phyloP scores from a whole-genome alignment of 2,888 invertebrate species.

The Ectemnius cavifrons region DNA sequence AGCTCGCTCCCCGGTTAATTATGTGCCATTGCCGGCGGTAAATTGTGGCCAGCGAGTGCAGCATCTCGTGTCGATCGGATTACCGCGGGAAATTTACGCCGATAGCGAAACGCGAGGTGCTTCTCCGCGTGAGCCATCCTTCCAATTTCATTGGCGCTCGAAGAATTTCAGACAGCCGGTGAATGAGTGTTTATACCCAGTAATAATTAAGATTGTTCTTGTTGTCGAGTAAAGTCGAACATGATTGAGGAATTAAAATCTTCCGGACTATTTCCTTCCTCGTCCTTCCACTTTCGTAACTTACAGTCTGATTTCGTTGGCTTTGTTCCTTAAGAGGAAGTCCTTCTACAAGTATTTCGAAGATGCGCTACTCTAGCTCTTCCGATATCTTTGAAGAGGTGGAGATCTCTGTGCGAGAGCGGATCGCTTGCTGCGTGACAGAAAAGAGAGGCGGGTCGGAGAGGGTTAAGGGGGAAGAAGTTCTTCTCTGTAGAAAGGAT shows the following conservation, averaged over 20 bases:
- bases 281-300: background rate
- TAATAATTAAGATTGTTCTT: too few relatives aligned
- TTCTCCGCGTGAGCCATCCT: too few relatives aligned
- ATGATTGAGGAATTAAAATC: slow-evolving; percentile 51
- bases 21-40: background rate
- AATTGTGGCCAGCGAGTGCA: slow-evolving; percentile 5
- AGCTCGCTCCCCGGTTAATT: background rate
- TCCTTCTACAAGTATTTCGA: too few relatives aligned
- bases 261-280: slow-evolving; percentile 45
- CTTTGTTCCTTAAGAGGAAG: slow-evolving; percentile 24
- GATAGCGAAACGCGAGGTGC: background rate
- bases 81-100: slow-evolving; percentile 7
- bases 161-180: too few relatives aligned
- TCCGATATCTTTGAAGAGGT: too few relatives aligned
- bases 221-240: slow-evolving; percentile 14
- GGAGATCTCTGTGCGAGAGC: too few relatives aligned
- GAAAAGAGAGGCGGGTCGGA: too few relatives aligned
- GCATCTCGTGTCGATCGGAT: slow-evolving; percentile 7
- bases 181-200: too few relatives aligned
- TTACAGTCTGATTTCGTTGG: slow-evolving; percentile 35
- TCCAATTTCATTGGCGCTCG: too few relatives aligned
- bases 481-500: background rate
- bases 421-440: too few relatives aligned
- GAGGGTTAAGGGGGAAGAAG: too few relatives aligned
- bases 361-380: too few relatives aligned